These are phyloP conservation scores for Colletes latitarsis DNA, from an alignment of 1,140 invertebrate genomes.

Conservation along the genomic window DNA sequence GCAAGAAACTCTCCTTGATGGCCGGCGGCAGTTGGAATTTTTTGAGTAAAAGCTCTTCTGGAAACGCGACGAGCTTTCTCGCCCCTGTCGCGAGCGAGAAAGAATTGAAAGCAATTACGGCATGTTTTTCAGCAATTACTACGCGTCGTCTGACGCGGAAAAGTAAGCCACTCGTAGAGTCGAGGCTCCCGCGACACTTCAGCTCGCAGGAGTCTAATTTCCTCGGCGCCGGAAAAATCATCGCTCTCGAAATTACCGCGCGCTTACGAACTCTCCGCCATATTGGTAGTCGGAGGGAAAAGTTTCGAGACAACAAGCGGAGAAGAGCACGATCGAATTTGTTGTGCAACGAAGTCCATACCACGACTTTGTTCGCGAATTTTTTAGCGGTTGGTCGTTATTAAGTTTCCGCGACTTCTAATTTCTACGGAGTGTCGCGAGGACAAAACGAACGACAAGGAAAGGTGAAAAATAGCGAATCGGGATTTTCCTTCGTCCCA, in stretches of 20 bases:
- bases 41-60: slow-evolving; percentile 15
- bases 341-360: background rate
- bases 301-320: background rate
- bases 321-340: background rate
- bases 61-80: slow-evolving; percentile 4
- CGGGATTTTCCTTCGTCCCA: slow-evolving; percentile 18
- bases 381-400: background rate
- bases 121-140: slow-evolving; percentile 46
- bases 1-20: background rate
- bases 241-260: background rate
- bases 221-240: background rate
- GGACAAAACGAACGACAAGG: background rate
- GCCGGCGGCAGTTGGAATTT: background rate
- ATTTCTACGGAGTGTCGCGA: slow-evolving; percentile 1
- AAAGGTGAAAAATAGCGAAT: slow-evolving; percentile 41
- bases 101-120: slow-evolving; percentile 50
- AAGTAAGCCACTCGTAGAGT: slow-evolving; percentile 15
- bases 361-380: too few relatives aligned
- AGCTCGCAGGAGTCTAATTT: background rate
- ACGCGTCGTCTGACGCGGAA: background rate
- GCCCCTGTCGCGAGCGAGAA: background rate
- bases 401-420: slow-evolving; percentile 12
- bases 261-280: too few relatives aligned
- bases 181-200: background rate
- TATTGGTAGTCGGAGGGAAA: too few relatives aligned